Conservation (phyloP, 2,888 invertebrate genomes). For the Zonitis immaculata region DNA sequence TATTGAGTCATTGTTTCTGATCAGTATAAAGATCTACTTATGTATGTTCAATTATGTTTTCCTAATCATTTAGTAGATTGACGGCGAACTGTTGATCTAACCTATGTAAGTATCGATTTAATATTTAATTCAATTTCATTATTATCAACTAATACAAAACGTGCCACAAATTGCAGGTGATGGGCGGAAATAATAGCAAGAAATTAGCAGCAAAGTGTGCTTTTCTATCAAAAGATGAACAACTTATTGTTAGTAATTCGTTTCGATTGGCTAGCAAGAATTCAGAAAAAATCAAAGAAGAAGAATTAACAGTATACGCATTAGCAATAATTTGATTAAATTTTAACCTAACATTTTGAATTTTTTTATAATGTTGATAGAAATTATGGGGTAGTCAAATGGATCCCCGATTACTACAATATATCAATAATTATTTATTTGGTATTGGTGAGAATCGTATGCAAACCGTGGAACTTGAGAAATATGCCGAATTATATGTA, state of each 20-base stretch:
- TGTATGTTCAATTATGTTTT: slow-evolving; percentile 12
- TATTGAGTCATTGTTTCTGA: too few relatives aligned
- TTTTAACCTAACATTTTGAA: not conserved
- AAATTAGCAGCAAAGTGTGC: slow-evolving; percentile 63
- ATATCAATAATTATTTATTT: slow-evolving; percentile 64
- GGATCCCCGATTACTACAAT: slow-evolving; percentile 62
- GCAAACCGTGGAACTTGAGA: slow-evolving; percentile 56
- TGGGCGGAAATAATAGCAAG: slow-evolving; percentile 57
- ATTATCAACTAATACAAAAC: too few relatives aligned
- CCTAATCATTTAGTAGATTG: slow-evolving; percentile 1
- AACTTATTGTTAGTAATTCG: slow-evolving; percentile 58
- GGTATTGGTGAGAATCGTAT: slow-evolving; percentile 53
- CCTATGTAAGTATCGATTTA: slow-evolving; percentile 17
- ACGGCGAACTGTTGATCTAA: slow-evolving; percentile 4
- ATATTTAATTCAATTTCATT: not conserved
- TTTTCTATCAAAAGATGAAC: slow-evolving; percentile 60
- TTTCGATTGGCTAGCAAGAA: slow-evolving; percentile 61
- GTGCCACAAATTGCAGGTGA: slow-evolving; percentile 19
- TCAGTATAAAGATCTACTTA: too few relatives aligned
- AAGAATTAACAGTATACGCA: slow-evolving; percentile 64
- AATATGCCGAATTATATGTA: slow-evolving; percentile 66
- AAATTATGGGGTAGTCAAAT: slow-evolving; percentile 67
- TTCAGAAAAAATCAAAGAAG: slow-evolving; percentile 61
- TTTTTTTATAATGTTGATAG: slow-evolving; percentile 46
- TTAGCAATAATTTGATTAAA: slow-evolving; percentile 48